Evolutionary conservation across 2,888 invertebrate genomes (phyloP).

Genomic region (Argynnis bischoffii): DNA sequence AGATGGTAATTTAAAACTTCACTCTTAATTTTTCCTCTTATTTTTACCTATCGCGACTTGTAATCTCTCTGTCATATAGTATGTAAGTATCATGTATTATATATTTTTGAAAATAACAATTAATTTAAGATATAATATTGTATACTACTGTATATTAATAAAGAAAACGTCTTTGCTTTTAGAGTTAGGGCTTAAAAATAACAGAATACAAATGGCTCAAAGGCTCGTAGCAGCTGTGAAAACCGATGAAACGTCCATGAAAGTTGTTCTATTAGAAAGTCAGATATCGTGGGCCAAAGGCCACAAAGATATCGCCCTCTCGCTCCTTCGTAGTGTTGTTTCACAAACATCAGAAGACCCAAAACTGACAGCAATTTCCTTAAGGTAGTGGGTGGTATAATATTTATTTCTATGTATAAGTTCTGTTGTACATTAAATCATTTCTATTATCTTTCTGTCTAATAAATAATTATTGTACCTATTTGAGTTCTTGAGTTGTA

Average conservation of each 20-base stretch:
- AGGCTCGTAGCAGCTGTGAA: conserved; percentile 75
- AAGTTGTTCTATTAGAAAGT: conserved; percentile 66
- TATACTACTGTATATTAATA: too few relatives aligned
- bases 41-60: too few relatives aligned
- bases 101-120: too few relatives aligned
- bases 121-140: too few relatives aligned
- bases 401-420: neutral
- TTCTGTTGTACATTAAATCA: neutral
- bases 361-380: conserved; percentile 60
- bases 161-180: conserved; percentile 1
- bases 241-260: conserved; percentile 55
- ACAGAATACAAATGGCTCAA: conserved; percentile 78
- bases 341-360: conserved; percentile 51
- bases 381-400: conserved; percentile 55
- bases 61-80: too few relatives aligned
- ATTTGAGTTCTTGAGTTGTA: too few relatives aligned
- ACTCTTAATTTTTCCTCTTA: too few relatives aligned
- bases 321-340: conserved; percentile 65
- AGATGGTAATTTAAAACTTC: too few relatives aligned
- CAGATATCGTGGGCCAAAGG: conserved; percentile 76
- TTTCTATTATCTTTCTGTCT: too few relatives aligned
- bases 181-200: conserved; percentile 81
- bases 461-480: too few relatives aligned
- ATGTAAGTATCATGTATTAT: too few relatives aligned
- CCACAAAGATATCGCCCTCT: conserved; percentile 73